Percentiles rank a stretch among this genome's conserved stretches.
Evolutionary conservation across 2,797 vertebrate species (phyloP).

Genomic region (Hapalemur alaotrensis): DNA sequence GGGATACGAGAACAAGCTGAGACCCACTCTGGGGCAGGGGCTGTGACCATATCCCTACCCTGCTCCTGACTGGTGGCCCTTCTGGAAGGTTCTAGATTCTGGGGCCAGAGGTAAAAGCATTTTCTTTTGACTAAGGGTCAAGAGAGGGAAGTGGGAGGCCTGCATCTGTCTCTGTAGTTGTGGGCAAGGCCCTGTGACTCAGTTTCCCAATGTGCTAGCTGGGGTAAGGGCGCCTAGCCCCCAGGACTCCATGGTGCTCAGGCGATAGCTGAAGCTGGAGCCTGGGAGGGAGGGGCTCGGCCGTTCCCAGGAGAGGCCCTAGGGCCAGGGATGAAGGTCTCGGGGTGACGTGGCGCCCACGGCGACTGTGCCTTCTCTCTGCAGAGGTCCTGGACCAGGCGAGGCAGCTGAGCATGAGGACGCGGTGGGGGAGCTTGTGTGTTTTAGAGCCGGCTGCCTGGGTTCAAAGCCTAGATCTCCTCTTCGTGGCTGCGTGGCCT

Average conservation of each 20-base stretch:
- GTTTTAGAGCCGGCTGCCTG: background rate
- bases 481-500: background rate
- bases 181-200: background rate
- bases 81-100: background rate
- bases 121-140: background rate
- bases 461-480: no score
- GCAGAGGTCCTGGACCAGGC: background rate
- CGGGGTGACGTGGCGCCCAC: accelerated
- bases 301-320: background rate
- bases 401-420: background rate
- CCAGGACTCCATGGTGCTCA: background rate
- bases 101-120: background rate
- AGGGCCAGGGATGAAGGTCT: background rate
- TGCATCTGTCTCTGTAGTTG: background rate
- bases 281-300: background rate
- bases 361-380: background rate
- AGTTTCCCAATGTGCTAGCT: background rate
- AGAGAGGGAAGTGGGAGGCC: background rate
- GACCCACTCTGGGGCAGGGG: background rate
- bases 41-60: no score
- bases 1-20: background rate
- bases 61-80: background rate
- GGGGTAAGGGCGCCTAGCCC: background rate
- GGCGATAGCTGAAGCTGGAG: background rate
- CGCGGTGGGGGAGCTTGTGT: accelerated